Evolutionary conservation across 2,888 invertebrate genomes (phyloP).

Genomic region (Melanostoma mellinum): DNA sequence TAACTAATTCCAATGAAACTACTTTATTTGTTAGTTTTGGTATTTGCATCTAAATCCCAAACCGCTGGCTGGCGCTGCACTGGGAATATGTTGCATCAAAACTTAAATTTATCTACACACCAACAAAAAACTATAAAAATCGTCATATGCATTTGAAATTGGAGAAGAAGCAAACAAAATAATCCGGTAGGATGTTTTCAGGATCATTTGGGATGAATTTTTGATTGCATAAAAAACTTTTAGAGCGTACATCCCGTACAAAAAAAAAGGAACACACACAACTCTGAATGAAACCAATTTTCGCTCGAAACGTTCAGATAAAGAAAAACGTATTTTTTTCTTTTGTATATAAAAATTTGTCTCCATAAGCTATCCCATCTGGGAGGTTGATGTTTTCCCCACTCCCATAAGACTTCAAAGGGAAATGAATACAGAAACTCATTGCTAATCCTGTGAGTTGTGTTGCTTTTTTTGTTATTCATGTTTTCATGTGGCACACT

Average conservation of each 20-base stretch:
- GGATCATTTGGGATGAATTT: conserved; percentile 34
- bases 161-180: conserved; percentile 14
- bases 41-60: conserved; percentile 6
- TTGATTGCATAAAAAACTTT: conserved; percentile 8
- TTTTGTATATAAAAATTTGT: neutral
- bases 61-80: neutral
- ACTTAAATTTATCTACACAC: conserved; percentile 29
- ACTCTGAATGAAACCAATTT: conserved; percentile 8
- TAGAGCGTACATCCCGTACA: conserved; percentile 8
- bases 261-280: conserved; percentile 6
- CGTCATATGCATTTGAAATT: conserved; percentile 5
- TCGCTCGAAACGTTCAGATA: conserved; percentile 6
- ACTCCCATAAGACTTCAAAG: conserved; percentile 19
- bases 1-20: neutral
- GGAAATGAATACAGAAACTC: conserved; percentile 1
- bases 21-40: neutral
- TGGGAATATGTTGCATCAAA: conserved; percentile 26
- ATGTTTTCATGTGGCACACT: conserved; percentile 33
- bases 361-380: conserved; percentile 19
- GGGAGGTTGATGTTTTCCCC: neutral
- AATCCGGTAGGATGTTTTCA: conserved; percentile 30
- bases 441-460: conserved; percentile 4
- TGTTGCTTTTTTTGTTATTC: neutral
- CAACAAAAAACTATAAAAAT: conserved; percentile 7
- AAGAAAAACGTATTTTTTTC: neutral